These are phyloP conservation scores for Pomacea maculata DNA, from an alignment of 1,140 invertebrate genomes.

Conservation along the genomic window DNA sequence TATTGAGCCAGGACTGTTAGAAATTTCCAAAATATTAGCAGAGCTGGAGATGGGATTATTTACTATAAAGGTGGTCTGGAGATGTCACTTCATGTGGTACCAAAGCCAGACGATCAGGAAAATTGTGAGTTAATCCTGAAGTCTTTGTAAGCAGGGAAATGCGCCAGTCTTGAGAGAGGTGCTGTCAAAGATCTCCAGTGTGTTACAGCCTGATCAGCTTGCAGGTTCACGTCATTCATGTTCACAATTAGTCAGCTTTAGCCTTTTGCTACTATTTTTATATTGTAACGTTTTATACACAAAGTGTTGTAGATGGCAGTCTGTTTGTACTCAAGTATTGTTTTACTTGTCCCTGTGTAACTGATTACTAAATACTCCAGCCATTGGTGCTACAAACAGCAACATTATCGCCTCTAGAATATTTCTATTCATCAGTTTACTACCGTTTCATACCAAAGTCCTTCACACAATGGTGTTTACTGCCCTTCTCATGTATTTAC, in stretches of 20 bases:
- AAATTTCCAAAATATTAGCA: no score
- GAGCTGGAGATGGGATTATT: no score
- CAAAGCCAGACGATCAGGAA: no score
- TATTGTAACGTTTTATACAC: not conserved
- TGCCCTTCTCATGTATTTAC: slow-evolving; percentile 11
- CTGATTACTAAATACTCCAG: slow-evolving; percentile 16
- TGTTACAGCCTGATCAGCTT: not conserved
- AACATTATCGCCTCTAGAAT: not conserved
- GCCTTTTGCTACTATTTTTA: slow-evolving; percentile 1
- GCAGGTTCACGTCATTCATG: not conserved
- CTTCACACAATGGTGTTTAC: not conserved
- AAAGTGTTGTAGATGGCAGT: not conserved
- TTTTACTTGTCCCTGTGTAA: slow-evolving; percentile 5
- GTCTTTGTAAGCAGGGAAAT: not conserved
- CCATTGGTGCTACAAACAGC: slow-evolving; percentile 9
- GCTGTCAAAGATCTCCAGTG: not conserved
- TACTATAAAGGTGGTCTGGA: no score
- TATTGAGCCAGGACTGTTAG: no score
- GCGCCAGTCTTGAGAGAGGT: not conserved
- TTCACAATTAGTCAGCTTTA: not conserved
- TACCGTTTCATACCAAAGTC: not conserved
- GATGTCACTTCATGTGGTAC: no score
- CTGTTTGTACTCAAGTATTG: not conserved
- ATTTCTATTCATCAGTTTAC: not conserved
- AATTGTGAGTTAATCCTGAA: not conserved